A percentile compares a stretch with the other conserved stretches of the same genome.
These are phyloP conservation scores for Dorcus parallelipipedus DNA, from an alignment of 2,888 invertebrate genomes.

Conservation along the genomic window DNA sequence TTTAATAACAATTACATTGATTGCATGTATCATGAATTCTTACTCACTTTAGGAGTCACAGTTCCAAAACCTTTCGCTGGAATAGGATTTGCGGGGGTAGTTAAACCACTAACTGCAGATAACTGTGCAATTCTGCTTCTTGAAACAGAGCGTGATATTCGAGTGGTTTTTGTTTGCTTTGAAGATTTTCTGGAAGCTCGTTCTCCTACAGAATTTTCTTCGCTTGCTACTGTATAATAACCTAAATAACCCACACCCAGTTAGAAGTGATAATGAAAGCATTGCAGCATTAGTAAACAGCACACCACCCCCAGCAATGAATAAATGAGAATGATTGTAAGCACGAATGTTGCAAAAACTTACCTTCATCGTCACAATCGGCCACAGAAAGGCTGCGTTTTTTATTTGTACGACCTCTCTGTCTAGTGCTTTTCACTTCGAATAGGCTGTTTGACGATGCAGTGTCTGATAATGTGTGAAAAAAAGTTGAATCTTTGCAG, in stretches of 20 bases:
- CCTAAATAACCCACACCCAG: slow-evolving; percentile 29
- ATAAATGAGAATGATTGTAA: not conserved
- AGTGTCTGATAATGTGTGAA: slow-evolving; percentile 2
- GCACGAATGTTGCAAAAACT: not conserved
- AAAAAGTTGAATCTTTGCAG: not conserved
- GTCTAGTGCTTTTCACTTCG: not conserved
- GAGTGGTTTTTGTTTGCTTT: slow-evolving; percentile 9
- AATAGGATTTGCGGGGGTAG: slow-evolving; percentile 9
- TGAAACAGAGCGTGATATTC: slow-evolving; percentile 31
- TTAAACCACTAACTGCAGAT: not conserved
- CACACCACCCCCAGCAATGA: not conserved
- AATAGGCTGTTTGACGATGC: not conserved
- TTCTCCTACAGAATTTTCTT: slow-evolving; percentile 26
- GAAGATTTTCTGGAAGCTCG: slow-evolving; percentile 17
- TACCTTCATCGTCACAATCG: slow-evolving; percentile 5
- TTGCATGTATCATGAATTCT: not conserved
- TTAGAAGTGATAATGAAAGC: slow-evolving; percentile 10
- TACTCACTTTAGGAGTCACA: slow-evolving; percentile 41
- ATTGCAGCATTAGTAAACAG: slow-evolving; percentile 9
- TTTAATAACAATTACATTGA: not conserved
- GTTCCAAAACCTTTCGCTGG: slow-evolving; percentile 28
- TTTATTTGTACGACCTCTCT: not conserved
- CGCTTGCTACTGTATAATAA: slow-evolving; percentile 40
- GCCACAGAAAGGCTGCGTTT: slow-evolving; percentile 7
- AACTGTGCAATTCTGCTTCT: slow-evolving; percentile 18